Evolutionary conservation across 2,797 vertebrate species (phyloP).

Genomic region (Sebastes kiyomatsui): DNA sequence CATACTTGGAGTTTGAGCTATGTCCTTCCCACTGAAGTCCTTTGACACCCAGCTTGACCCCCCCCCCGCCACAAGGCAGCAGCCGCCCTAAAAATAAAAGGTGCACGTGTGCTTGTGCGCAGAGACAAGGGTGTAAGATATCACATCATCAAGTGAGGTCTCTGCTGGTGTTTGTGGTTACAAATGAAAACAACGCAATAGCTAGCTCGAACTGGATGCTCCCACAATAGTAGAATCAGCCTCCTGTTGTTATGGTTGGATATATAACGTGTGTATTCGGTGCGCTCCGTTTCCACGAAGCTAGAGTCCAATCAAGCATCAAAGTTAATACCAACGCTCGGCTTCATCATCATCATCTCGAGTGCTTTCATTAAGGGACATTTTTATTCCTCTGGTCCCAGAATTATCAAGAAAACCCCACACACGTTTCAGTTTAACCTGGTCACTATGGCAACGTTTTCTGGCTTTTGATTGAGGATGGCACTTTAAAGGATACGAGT

Average conservation of each 20-base stretch:
- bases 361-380: constrained; percentile 70
- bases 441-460: constrained; percentile 62
- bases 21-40: constrained; percentile 77
- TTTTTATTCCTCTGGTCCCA: constrained; percentile 53
- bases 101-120: constrained; percentile 43
- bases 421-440: constrained; percentile 60
- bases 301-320: constrained; percentile 53
- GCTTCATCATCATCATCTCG: constrained; percentile 61
- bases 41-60: constrained; percentile 72
- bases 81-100: constrained; percentile 81
- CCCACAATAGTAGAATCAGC: constrained; percentile 29
- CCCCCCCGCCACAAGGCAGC: constrained; percentile 39
- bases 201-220: constrained; percentile 1
- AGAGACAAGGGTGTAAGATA: constrained; percentile 63
- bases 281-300: constrained; percentile 36
- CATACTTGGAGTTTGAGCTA: constrained; percentile 81
- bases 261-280: constrained; percentile 2
- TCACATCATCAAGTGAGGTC: constrained; percentile 42
- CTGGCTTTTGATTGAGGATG: constrained; percentile 47
- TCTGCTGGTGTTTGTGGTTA: constrained; percentile 3
- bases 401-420: constrained; percentile 27
- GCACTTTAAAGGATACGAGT: constrained; percentile 21
- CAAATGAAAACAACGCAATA: constrained; percentile 12
- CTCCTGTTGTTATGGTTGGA: constrained; percentile 30
- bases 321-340: constrained; percentile 40